phyloP scores from a whole-genome alignment of 2,888 invertebrate species.

The Eupithecia vulgata region DNA sequence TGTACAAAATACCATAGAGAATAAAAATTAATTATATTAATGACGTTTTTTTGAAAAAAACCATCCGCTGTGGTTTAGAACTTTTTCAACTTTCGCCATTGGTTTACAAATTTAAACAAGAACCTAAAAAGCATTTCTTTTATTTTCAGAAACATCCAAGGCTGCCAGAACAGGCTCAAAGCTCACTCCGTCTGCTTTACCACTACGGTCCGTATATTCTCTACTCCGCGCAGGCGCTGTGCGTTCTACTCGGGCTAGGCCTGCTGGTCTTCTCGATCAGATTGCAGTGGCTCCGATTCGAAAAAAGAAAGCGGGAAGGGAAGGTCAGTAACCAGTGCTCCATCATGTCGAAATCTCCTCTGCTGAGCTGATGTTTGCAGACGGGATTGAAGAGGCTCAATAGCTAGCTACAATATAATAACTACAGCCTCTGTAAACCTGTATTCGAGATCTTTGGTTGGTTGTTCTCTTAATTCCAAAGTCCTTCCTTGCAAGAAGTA shows the following conservation, averaged over 20 bases:
- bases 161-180: slow-evolving; percentile 27
- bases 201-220: slow-evolving; percentile 30
- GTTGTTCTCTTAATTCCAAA: neutral
- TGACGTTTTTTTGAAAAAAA: no score
- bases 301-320: neutral
- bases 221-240: slow-evolving; percentile 13
- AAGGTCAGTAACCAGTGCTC: neutral
- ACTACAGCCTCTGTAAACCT: neutral
- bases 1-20: no score
- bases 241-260: slow-evolving; percentile 13
- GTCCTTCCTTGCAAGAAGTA: neutral
- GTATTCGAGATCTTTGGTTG: neutral
- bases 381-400: neutral
- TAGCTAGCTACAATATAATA: neutral
- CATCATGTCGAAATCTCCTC: neutral
- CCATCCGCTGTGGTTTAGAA: no score
- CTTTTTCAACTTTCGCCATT: no score
- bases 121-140: neutral
- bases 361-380: neutral
- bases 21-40: no score
- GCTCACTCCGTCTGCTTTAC: slow-evolving; percentile 28
- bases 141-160: slow-evolving; percentile 33
- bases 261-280: slow-evolving; percentile 21
- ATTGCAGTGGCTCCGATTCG: slow-evolving; percentile 13
- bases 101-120: no score